Evolutionary conservation across 2,113 vertebrate genomes (phyloP), one percentile per base, ranked within the genome.

Genomic region (Mustela nigripes): DNA sequence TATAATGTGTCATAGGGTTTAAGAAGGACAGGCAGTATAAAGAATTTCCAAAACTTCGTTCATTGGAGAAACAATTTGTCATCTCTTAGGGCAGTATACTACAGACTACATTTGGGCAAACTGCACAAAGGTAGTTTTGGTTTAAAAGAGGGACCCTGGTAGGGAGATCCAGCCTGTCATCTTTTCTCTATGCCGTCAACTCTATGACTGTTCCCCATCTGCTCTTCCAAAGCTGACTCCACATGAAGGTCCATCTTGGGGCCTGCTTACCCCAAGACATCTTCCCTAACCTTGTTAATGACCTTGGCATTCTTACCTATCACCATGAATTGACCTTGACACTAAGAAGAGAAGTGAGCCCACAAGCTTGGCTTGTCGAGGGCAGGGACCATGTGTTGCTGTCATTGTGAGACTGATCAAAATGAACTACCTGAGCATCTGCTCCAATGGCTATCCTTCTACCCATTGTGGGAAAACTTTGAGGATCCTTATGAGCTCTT

Each of bases 161-260:
- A 4, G 39, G 39, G 18, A 83, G 19, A 19, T 33, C 21, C 11
- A 22, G 24, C 22, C 39, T 33, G 9, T 26, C 53, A 11, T 80
- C n/a, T n/a, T 36, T 16, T 39, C 33, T 76, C 6, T 11, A 50
- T 3, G 19, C 18, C 2, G 1, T 7, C 0, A 10, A 11, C 22
- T 56, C 10, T 28, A 11, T 15, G 62, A 60, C 21, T 39, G 21
- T 42, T 84, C 42, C 18, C 7, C 60, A 90, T 22, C 48, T 76
- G 62, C 18, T n/a, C 69, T 87, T 80, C 69, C 73, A 65, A 69
- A 33, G 11, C 42, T 4, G 73, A 81, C 26, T 76, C 50, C 19
- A 31, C 1, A 1, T 67, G 28, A 1, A 3, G 11, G 7, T 6
- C 9, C 31, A 5, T 5, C 4, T 50, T 10, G 11, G 50, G 18